Evolutionary conservation across 1,140 invertebrate species (phyloP).

Genomic region (Chelonus insularis): DNA sequence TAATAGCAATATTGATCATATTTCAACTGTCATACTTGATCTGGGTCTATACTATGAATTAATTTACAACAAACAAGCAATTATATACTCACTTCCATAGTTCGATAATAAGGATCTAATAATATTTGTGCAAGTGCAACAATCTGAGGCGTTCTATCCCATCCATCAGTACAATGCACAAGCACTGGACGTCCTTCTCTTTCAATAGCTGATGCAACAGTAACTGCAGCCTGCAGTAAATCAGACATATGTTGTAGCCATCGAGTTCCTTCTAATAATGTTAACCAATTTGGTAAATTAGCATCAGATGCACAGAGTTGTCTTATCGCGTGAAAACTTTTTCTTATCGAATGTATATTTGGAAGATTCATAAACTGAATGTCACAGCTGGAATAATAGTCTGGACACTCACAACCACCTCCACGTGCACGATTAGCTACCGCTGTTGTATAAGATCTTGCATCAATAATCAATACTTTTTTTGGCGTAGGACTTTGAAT

Average conservation of each 20-base stretch:
- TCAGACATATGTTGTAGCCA: slow-evolving; percentile 90
- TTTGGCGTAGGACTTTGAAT: slow-evolving; percentile 51
- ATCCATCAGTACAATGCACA: slow-evolving; percentile 96
- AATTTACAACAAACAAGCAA: too few relatives aligned
- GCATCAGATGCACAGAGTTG: slow-evolving; percentile 74
- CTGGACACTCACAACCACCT: slow-evolving; percentile 93
- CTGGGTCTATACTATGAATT: neutral
- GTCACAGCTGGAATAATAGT: slow-evolving; percentile 92
- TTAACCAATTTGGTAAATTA: slow-evolving; percentile 84
- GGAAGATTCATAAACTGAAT: slow-evolving; percentile 96
- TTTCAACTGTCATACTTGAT: too few relatives aligned
- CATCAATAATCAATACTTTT: slow-evolving; percentile 93
- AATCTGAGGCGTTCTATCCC: slow-evolving; percentile 96
- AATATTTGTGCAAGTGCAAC: slow-evolving; percentile 88
- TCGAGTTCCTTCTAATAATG: slow-evolving; percentile 81
- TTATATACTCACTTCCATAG: slow-evolving; percentile 77
- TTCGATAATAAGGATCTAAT: slow-evolving; percentile 91
- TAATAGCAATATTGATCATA: too few relatives aligned
- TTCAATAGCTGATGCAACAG: slow-evolving; percentile 79
- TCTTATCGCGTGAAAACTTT: slow-evolving; percentile 78
- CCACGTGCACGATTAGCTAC: slow-evolving; percentile 94
- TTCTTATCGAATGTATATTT: slow-evolving; percentile 94
- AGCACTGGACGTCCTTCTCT: slow-evolving; percentile 85
- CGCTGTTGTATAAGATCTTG: slow-evolving; percentile 91
- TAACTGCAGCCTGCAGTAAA: slow-evolving; percentile 77